Base-by-base conservation (phyloP, 2,888 invertebrate species). In the Drosophila anomalata region DNA sequence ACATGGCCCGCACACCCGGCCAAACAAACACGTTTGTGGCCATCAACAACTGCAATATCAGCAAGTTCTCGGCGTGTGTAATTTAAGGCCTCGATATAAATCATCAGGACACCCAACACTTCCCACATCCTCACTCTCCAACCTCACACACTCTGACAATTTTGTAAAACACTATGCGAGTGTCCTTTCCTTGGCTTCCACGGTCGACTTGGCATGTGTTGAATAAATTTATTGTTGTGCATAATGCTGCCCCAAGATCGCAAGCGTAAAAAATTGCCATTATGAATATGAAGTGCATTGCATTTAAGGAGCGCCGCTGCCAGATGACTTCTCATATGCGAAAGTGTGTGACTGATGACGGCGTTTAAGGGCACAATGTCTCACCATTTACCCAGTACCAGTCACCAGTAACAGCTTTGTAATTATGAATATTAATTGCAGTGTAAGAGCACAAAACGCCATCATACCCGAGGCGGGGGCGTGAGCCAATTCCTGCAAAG, bases 161-260 rank as follows among this genome's bases (percentile, higher is more conserved):
- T 63, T 69, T 66, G 54, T 56, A 73, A 73, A 73, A 51, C 62
- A 69, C 73, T 74, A 36, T 36, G 72, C 24, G 60, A 76, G 76
- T 74, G 73, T 73, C 75, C 70, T 57, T 53, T 39, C 39, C 26
- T 33, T 46, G 33, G 26, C 53, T 42, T 42, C 53, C 54, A 7
- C 53, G 52, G 44, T 57, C 60, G 68, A 51, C 71, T 60, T 69
- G 75, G 74, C 87, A 80, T 77, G 79, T 80, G 84, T 78, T 80
- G 88, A 83, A 83, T 83, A 79, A 88, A 85, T 85, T 88, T 85
- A 85, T 86, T 86, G 78, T 80, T 86, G 84, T 80, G 81, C 87
- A 86, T 84, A 83, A 88, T 78, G 81, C 80, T 77, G 82, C 55
- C 84, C 62, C 66, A 71, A 62, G 67, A 71, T 54, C 59, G 63